Conservation (phyloP, 2,888 invertebrate genomes). For the Xylocampa areola region DNA sequence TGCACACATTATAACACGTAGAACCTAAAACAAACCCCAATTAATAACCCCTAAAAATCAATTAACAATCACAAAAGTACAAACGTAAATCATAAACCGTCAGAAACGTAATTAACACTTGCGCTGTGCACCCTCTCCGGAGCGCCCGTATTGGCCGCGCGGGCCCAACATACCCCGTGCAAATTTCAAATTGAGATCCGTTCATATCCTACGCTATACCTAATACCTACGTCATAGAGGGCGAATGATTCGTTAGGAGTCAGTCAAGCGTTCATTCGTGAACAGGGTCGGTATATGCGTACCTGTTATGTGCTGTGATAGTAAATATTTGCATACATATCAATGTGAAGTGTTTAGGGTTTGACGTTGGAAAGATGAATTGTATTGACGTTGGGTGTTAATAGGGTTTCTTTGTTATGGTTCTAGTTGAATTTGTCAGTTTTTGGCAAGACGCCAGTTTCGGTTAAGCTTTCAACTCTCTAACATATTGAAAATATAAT, state of each 20-base stretch:
- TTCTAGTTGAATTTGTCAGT: neutral
- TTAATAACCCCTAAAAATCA: slow-evolving; percentile 58
- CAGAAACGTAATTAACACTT: slow-evolving; percentile 87
- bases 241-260: slow-evolving; percentile 84
- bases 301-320: slow-evolving; percentile 83
- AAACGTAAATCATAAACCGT: slow-evolving; percentile 74
- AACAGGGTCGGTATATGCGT: slow-evolving; percentile 81
- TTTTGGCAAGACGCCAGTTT: too few relatives aligned
- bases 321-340: slow-evolving; percentile 88
- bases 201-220: slow-evolving; percentile 70
- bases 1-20: neutral
- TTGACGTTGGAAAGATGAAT: slow-evolving; percentile 59
- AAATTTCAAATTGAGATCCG: slow-evolving; percentile 80
- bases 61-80: slow-evolving; percentile 64
- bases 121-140: slow-evolving; percentile 59
- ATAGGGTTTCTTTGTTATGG: slow-evolving; percentile 14
- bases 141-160: slow-evolving; percentile 70
- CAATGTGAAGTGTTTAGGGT: slow-evolving; percentile 74
- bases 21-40: slow-evolving; percentile 37
- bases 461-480: too few relatives aligned
- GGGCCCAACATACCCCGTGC: slow-evolving; percentile 69
- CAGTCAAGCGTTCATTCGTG: slow-evolving; percentile 85
- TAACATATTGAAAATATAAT: neutral
- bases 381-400: slow-evolving; percentile 53
- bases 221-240: slow-evolving; percentile 67